Conservation (phyloP, 2,888 invertebrate genomes). For the Epistrophe eligans region DNA sequence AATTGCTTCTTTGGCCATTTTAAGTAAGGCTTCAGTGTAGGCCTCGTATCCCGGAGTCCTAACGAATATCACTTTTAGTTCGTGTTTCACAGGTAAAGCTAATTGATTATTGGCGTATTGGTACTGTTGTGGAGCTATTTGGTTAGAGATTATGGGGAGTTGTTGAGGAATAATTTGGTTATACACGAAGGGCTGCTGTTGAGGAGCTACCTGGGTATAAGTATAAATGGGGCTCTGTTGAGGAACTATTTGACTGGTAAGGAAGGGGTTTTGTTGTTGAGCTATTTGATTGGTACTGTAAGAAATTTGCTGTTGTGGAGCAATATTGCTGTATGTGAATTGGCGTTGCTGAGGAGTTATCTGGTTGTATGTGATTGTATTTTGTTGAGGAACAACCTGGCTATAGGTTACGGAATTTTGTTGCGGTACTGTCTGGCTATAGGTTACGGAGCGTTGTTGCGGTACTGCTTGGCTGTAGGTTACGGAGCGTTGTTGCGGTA, state of each 20-base stretch:
- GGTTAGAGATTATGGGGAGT: neutral
- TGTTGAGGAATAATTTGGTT: slow-evolving; percentile 22
- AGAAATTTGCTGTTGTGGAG: neutral
- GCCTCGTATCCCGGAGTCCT: slow-evolving; percentile 69
- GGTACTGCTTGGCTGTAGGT: neutral
- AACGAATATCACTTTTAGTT: slow-evolving; percentile 74
- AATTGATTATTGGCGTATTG: neutral
- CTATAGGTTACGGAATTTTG: neutral
- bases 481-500: neutral
- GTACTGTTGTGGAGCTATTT: neutral
- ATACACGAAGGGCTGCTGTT: neutral
- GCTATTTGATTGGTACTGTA: neutral
- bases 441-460: neutral
- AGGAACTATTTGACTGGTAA: neutral
- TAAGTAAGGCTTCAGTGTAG: slow-evolving; percentile 52
- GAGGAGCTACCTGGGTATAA: neutral
- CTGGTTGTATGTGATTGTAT: neutral
- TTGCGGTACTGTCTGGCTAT: neutral
- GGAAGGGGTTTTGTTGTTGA: neutral
- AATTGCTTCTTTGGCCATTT: slow-evolving; percentile 69
- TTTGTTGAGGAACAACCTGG: slow-evolving; percentile 5
- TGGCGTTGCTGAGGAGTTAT: neutral
- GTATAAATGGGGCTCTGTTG: neutral
- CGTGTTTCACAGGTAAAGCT: slow-evolving; percentile 39
- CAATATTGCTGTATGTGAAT: neutral